These are phyloP conservation scores for Stenurella melanura DNA, from an alignment of 2,888 invertebrate genomes.

Conservation along the genomic window DNA sequence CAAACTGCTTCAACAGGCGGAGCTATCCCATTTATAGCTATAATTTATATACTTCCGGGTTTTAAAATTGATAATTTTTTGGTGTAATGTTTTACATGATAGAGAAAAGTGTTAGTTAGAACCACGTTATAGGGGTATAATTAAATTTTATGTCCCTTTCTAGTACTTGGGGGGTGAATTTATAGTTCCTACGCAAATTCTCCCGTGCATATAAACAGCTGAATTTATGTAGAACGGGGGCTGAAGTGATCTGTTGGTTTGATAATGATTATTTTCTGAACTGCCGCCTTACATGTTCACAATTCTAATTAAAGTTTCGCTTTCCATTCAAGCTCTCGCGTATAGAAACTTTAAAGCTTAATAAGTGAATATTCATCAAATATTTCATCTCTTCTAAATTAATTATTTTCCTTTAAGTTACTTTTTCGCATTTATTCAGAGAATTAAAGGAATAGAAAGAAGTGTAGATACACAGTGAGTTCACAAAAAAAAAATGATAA, in stretches of 20 bases:
- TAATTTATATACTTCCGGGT: no score
- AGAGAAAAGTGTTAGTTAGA: not conserved
- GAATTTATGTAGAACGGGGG: constrained; percentile 23
- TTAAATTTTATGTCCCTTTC: constrained; percentile 28
- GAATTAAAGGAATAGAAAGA: no score
- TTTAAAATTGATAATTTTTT: no score
- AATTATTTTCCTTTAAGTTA: not conserved
- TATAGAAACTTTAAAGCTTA: constrained; percentile 12
- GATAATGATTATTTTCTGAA: constrained; percentile 24
- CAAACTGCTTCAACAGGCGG: no score
- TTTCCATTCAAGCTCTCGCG: constrained; percentile 11
- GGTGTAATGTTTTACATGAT: not conserved
- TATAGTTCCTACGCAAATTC: constrained; percentile 32
- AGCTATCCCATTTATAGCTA: no score
- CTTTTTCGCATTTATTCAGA: no score
- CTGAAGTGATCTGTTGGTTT: constrained; percentile 17
- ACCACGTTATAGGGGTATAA: constrained; percentile 18
- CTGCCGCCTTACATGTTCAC: constrained; percentile 21
- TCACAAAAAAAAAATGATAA: no score
- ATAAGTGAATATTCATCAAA: constrained; percentile 25
- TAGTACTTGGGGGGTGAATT: constrained; percentile 6
- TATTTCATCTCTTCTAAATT: not conserved
- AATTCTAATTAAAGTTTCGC: constrained; percentile 28
- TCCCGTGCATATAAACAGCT: constrained; percentile 30
- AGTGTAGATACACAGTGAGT: no score